Base-by-base conservation (phyloP, 2,888 invertebrate genomes). In the Dasypolia templi region DNA sequence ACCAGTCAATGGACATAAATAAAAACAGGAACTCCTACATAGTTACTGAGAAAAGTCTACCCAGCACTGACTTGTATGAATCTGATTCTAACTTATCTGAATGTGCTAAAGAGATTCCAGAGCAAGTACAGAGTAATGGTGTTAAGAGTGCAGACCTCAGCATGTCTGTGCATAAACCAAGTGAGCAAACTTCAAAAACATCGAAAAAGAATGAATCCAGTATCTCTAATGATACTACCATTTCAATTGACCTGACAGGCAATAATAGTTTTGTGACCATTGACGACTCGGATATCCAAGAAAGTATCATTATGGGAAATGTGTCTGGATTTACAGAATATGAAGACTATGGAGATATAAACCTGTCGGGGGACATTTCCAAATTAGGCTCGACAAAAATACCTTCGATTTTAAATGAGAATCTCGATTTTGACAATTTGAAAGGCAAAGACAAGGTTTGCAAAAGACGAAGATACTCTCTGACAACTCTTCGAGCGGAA, bases 11-110 rank as follows among this genome's bases (percentile, higher is more conserved):
- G 73, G 93, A 93, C 7, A 78, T 85, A 46, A 92, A 89, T 64
- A 94, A 92, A 81, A 90, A 85, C 53, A 86, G 86, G 63, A 89
- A 87, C 58, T 86, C 90, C 14, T 97, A 87, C 90, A 91, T 80
- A 89, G 96, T 91, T 78, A 93, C 89, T 81, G 95, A 91, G 88
- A 96, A 89, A 90, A 94, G 92, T 84, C 84, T 96, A 46, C 95
- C 95, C 0, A 93, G 90, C 80, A 86, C 94, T 61, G 97, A 97
- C 92, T 95, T 97, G 11, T 97, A 97, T 79, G 96, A 96, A 89
- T 96, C 97, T 58, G 97, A 97, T 85, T 97, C 97, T 6, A 95
- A 92, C 80, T 90, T 92, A 70, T 91, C 93, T 22, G 94, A 93
- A 84, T 88, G 86, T 71, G 74, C 84, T 35, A 90, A 90, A 87